These are phyloP conservation scores for Pitangus sulphuratus DNA, from an alignment of 2,797 vertebrate species.

Conservation along the genomic window DNA sequence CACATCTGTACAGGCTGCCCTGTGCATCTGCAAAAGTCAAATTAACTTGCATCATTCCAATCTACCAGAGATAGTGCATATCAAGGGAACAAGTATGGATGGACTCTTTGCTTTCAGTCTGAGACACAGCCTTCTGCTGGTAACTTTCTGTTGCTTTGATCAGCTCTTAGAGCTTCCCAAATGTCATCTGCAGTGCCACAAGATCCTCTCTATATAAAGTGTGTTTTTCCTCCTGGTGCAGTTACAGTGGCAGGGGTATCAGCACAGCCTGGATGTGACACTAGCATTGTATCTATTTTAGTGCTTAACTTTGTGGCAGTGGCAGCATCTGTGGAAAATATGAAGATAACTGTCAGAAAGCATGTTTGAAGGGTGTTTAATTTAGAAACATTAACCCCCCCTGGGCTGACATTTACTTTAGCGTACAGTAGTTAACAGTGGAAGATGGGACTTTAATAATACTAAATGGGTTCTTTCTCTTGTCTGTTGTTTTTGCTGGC, in stretches of 20 bases:
- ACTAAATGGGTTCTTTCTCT: background rate
- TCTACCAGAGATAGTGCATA: background rate
- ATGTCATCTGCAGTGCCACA: background rate
- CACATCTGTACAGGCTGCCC: background rate
- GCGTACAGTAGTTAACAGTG: background rate
- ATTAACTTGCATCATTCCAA: background rate
- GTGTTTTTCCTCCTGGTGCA: background rate
- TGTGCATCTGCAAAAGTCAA: background rate
- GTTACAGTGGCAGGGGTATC: background rate
- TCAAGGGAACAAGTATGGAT: background rate
- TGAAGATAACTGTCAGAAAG: slow-evolving; percentile 50
- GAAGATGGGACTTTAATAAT: slow-evolving; percentile 6
- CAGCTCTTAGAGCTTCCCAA: background rate
- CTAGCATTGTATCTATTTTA: slow-evolving; percentile 6
- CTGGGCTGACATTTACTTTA: background rate
- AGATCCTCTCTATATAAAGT: background rate
- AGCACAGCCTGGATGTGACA: background rate
- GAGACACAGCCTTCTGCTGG: background rate
- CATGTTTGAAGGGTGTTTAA: slow-evolving; percentile 1
- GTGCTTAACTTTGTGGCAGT: background rate
- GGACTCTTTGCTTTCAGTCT: background rate
- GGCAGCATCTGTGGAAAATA: slow-evolving; percentile 51
- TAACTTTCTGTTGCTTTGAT: background rate
- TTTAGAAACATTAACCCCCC: slow-evolving; percentile 7
- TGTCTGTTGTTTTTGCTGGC: background rate